Percentiles rank a stretch among this genome's conserved stretches.
These are phyloP conservation scores for Chaetophractus vellerosus DNA, from an alignment of 2,797 vertebrate species.

Conservation along the genomic window DNA sequence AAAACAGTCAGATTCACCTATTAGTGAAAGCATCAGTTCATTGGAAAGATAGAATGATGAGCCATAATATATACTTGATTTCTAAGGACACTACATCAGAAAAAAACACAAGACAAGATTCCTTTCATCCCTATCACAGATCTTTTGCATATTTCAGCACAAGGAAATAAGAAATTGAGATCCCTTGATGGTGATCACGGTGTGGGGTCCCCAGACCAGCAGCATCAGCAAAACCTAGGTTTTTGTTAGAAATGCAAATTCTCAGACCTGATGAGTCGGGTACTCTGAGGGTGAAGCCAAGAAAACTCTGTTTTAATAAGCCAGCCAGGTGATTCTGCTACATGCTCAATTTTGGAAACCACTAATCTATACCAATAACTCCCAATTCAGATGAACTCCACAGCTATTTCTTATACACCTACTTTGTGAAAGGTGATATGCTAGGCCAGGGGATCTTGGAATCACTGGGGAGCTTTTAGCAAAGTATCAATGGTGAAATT, in stretches of 20 bases:
- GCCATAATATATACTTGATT: neutral
- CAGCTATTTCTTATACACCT: neutral
- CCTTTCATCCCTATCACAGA: neutral
- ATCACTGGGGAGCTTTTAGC: neutral
- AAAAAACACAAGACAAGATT: neutral
- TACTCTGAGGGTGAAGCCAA: neutral
- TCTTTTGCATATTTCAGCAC: neutral
- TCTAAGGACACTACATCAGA: neutral
- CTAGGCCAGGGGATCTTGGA: neutral
- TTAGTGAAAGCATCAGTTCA: neutral
- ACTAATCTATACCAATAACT: neutral
- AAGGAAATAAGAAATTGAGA: neutral
- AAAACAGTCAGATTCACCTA: neutral
- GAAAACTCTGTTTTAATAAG: neutral
- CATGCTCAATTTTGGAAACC: conserved; percentile 15
- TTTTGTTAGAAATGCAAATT: conserved; percentile 43
- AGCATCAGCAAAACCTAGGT: neutral
- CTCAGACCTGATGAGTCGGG: neutral
- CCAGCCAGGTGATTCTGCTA: neutral
- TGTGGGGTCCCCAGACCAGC: neutral
- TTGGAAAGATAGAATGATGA: neutral
- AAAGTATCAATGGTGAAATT: neutral
- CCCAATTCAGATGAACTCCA: neutral
- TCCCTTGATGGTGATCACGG: neutral
- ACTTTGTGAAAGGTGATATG: neutral